phyloP scores from a whole-genome alignment of 2,113 vertebrate species.

The Laterallus jamaicensis region DNA sequence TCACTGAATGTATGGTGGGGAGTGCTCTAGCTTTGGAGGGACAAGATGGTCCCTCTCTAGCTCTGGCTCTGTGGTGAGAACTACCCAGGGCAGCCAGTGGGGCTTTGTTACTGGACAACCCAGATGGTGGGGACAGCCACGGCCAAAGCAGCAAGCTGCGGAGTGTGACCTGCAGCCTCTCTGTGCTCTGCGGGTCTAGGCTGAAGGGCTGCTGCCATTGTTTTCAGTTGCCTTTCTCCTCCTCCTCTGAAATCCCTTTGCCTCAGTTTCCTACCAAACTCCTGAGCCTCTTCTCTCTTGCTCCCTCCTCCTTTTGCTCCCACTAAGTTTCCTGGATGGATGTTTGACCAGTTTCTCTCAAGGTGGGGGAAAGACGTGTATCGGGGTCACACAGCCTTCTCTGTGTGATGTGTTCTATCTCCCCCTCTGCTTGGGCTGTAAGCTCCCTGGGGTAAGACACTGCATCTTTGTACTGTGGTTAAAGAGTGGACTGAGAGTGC shows the following conservation, averaged over 20 bases:
- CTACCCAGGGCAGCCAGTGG: accelerated
- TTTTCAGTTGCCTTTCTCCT: neutral
- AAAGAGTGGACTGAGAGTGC: neutral
- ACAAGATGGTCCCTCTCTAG: neutral
- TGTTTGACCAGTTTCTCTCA: neutral
- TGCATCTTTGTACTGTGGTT: neutral
- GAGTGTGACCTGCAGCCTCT: neutral
- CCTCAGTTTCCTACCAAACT: neutral
- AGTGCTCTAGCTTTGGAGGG: neutral
- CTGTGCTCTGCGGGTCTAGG: neutral
- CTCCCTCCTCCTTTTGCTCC: neutral
- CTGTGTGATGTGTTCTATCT: neutral
- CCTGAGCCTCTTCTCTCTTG: neutral
- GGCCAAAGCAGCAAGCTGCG: neutral
- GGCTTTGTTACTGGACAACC: neutral
- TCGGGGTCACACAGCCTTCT: neutral
- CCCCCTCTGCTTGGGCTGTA: neutral
- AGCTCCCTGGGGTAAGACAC: neutral
- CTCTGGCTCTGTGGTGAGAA: neutral
- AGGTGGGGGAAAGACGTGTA: neutral
- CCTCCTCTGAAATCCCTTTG: neutral
- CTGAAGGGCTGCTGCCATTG: neutral
- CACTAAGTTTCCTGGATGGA: neutral
- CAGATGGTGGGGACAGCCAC: neutral
- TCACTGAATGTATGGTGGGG: accelerated